Evolutionary conservation across 2,888 invertebrate genomes (phyloP).

Genomic region (Tryphoninae sp.): DNA sequence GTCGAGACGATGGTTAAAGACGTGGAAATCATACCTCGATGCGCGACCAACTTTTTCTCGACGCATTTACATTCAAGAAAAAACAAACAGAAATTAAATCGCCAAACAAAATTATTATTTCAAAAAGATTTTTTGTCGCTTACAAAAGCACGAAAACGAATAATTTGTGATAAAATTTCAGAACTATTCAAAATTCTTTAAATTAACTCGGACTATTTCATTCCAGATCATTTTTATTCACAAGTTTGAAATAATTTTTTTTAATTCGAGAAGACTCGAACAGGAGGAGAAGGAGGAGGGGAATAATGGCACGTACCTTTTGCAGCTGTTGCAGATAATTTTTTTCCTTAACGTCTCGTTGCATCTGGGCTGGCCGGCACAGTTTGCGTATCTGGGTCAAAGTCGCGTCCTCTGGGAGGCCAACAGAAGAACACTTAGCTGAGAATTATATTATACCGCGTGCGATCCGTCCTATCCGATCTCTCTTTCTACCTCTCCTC

Average conservation of each 20-base stretch:
- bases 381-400: slow-evolving; percentile 79
- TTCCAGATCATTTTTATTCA: too few relatives aligned
- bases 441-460: slow-evolving; percentile 69
- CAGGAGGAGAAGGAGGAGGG: neutral
- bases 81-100: neutral
- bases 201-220: too few relatives aligned
- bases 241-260: neutral
- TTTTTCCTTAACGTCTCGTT: slow-evolving; percentile 60
- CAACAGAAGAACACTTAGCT: slow-evolving; percentile 76
- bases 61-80: neutral
- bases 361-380: slow-evolving; percentile 72
- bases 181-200: too few relatives aligned
- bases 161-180: too few relatives aligned
- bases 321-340: slow-evolving; percentile 35
- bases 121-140: too few relatives aligned
- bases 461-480: slow-evolving; percentile 35
- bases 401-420: slow-evolving; percentile 80
- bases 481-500: slow-evolving; percentile 17
- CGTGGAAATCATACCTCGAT: slow-evolving; percentile 31
- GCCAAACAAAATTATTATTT: too few relatives aligned
- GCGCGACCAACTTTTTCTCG: neutral
- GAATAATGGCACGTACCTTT: neutral
- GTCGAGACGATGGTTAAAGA: slow-evolving; percentile 19
- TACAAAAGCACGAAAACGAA: too few relatives aligned
- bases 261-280: neutral